Conservation (phyloP, 1,140 invertebrate species). For the Calosoma granatense region DNA sequence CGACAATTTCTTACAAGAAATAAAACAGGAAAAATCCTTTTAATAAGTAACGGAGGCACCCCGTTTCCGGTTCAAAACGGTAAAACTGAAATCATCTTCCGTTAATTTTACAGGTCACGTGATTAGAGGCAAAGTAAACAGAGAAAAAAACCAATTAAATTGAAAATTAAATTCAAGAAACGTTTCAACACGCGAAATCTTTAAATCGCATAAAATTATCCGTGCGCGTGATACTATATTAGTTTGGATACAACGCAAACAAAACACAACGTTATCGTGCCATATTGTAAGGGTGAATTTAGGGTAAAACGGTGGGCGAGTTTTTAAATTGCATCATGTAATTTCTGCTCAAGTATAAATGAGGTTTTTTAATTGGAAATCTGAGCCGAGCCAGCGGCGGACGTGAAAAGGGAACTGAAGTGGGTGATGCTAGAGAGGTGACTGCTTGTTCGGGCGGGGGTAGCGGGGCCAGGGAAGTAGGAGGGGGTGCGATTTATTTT, state of each 20-base stretch:
- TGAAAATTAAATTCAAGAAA: conserved; percentile 28
- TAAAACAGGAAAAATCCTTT: not conserved
- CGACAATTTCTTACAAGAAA: not conserved
- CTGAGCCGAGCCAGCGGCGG: conserved; percentile 15
- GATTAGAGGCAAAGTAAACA: not conserved
- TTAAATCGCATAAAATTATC: conserved; percentile 31
- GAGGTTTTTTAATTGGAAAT: conserved; percentile 33
- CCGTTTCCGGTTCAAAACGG: too few species aligned
- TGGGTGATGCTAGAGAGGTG: too few species aligned
- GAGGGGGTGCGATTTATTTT: conserved; percentile 19
- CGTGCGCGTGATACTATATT: conserved; percentile 31
- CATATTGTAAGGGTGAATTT: conserved; percentile 14
- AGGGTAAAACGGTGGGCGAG: conserved; percentile 8
- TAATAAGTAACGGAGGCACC: not conserved
- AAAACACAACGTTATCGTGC: conserved; percentile 13
- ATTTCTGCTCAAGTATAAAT: conserved; percentile 31
- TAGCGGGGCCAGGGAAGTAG: conserved; percentile 9
- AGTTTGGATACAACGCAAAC: conserved; percentile 14
- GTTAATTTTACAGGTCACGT: not conserved
- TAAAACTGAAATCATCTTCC: not conserved
- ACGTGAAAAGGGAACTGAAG: not conserved
- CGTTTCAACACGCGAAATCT: conserved; percentile 29
- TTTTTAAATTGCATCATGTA: conserved; percentile 31
- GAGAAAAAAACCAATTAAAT: conserved; percentile 28
- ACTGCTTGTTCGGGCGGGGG: not conserved